phyloP scores from a whole-genome alignment of 1,140 invertebrate species.

The Phenacoccus solenopsis region DNA sequence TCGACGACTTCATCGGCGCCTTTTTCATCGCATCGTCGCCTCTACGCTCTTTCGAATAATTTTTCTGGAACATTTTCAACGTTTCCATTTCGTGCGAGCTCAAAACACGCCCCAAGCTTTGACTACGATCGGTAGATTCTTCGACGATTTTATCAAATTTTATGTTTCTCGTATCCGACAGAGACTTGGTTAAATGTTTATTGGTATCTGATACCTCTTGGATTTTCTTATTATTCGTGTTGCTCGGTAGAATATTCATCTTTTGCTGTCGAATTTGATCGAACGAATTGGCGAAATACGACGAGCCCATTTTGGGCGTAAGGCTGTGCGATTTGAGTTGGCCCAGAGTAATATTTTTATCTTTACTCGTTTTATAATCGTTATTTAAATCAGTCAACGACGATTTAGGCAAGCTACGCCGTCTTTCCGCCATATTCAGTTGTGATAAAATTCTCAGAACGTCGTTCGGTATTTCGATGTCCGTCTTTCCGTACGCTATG shows the following conservation, averaged over 20 bases:
- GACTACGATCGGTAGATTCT: not conserved
- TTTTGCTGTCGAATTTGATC: constrained; percentile 22
- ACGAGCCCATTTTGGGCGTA: not conserved
- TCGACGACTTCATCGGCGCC: not conserved
- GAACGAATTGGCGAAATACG: constrained; percentile 9
- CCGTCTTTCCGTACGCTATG: constrained; percentile 41
- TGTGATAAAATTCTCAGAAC: constrained; percentile 49
- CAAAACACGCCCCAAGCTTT: not conserved
- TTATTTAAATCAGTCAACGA: not conserved
- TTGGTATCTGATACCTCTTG: not conserved
- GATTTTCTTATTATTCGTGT: constrained; percentile 33
- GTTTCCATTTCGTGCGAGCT: not conserved
- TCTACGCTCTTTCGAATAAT: not conserved
- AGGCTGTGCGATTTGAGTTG: not conserved
- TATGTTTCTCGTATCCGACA: not conserved
- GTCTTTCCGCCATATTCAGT: constrained; percentile 37
- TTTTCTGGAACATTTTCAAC: not conserved
- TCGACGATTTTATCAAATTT: constrained; percentile 12
- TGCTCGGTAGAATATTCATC: constrained; percentile 29
- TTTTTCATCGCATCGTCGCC: not conserved
- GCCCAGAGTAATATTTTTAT: not conserved
- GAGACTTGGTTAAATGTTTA: not conserved
- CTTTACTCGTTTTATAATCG: not conserved
- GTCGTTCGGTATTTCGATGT: constrained; percentile 50
- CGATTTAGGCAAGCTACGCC: constrained; percentile 29